phyloP scores from a whole-genome alignment of 37 sponge, comb jelly and placozoan genomes.

The Cliona cf. orientalis region DNA sequence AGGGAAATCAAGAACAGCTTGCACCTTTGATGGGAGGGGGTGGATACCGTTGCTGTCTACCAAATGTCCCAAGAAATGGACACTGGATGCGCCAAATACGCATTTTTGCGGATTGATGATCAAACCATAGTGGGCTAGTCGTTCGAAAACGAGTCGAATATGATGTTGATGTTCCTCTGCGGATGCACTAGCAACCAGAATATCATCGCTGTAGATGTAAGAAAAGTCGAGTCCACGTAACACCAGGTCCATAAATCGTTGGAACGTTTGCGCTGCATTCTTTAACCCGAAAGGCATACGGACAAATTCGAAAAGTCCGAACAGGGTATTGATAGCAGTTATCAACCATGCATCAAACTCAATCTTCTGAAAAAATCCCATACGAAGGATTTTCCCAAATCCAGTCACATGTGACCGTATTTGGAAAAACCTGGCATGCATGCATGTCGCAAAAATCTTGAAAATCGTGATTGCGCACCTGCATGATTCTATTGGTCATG shows the following conservation, averaged over 20 bases:
- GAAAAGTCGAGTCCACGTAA: conserved; percentile 53
- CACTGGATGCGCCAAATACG: conserved; percentile 24
- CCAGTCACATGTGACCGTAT: too few relatives aligned
- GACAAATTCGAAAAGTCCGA: conserved; percentile 34
- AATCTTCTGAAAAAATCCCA: too few relatives aligned
- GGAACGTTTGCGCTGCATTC: conserved; percentile 55
- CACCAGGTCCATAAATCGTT: conserved; percentile 66
- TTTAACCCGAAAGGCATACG: conserved; percentile 49
- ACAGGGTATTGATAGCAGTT: conserved; percentile 55
- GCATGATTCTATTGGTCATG: too few relatives aligned
- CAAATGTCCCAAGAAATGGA: conserved; percentile 46
- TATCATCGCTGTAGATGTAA: too few relatives aligned
- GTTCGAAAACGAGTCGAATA: too few relatives aligned
- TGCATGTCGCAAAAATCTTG: too few relatives aligned
- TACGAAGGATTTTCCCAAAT: too few relatives aligned
- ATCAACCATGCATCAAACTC: conserved; percentile 32
- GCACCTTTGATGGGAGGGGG: conserved; percentile 43
- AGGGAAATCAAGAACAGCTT: conserved; percentile 48
- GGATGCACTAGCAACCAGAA: conserved; percentile 49
- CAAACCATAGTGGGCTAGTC: too few relatives aligned
- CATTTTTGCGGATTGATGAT: conserved; percentile 65
- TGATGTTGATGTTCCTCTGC: conserved; percentile 43
- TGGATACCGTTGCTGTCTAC: too few relatives aligned
- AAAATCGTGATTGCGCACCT: too few relatives aligned
- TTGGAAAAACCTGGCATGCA: too few relatives aligned